Evolutionary conservation across 2,797 vertebrate genomes (phyloP).

Genomic region (Holocentrus rufus): DNA sequence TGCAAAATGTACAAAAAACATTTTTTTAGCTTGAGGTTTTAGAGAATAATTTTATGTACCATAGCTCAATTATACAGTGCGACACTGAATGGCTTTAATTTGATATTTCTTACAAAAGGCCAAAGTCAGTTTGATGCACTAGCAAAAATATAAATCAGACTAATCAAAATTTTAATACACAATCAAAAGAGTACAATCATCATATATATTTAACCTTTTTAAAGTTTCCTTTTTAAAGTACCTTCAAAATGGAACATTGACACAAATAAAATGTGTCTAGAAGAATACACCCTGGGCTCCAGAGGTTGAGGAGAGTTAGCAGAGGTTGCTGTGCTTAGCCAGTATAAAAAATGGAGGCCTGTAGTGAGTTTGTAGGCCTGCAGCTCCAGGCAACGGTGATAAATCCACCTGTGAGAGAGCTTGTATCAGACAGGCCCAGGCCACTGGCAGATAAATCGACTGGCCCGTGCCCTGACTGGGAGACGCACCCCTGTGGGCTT

Average conservation of each 20-base stretch:
- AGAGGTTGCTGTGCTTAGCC: constrained; percentile 76
- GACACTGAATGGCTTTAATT: background rate
- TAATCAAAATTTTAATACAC: background rate
- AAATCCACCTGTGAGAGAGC: constrained; percentile 85
- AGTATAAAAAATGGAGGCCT: constrained; percentile 75
- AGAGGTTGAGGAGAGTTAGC: constrained; percentile 76
- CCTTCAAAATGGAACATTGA: constrained; percentile 65
- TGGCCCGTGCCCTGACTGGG: constrained; percentile 75
- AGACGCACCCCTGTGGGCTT: constrained; percentile 80
- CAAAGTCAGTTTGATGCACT: background rate
- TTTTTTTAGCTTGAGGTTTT: no score
- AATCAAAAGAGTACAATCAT: background rate
- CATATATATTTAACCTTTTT: constrained; percentile 20
- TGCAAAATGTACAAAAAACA: no score
- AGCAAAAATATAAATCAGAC: background rate
- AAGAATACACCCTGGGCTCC: constrained; percentile 66
- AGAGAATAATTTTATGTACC: no score
- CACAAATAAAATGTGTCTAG: constrained; percentile 70
- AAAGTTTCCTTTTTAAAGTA: constrained; percentile 36
- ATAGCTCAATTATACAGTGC: no score
- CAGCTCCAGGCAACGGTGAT: constrained; percentile 81
- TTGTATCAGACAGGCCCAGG: constrained; percentile 84
- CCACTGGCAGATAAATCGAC: constrained; percentile 86
- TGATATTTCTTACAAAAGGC: background rate
- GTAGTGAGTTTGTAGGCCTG: constrained; percentile 75